Evolutionary conservation across 2,888 invertebrate genomes (phyloP).

Genomic region (Hololepta plana): DNA sequence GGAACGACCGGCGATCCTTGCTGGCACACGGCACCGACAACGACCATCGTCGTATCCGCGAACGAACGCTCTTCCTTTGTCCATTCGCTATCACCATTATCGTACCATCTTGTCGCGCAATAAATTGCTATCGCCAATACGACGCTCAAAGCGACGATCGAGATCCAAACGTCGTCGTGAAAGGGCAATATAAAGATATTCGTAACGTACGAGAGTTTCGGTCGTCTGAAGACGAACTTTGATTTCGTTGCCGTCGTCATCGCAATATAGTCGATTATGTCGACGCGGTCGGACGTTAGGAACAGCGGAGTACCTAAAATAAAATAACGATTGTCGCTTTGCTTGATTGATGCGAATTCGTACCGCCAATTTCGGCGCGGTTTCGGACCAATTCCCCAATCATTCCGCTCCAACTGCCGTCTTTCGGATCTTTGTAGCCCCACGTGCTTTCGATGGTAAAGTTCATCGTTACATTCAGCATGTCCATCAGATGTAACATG

Average conservation of each 20-base stretch:
- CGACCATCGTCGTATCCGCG: conserved; percentile 31
- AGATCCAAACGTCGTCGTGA: conserved; percentile 43
- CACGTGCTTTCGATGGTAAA: conserved; percentile 36
- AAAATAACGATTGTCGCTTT: conserved; percentile 1
- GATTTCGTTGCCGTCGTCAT: conserved; percentile 49
- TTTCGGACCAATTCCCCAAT: conserved; percentile 38
- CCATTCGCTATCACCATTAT: conserved; percentile 4
- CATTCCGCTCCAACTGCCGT: conserved; percentile 43
- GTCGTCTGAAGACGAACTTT: conserved; percentile 53
- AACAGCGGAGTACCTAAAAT: conserved; percentile 42
- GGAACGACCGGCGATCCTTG: conserved; percentile 39
- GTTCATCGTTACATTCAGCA: conserved; percentile 35
- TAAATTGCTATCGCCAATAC: conserved; percentile 26
- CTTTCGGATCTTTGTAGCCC: conserved; percentile 40
- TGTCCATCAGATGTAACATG: conserved; percentile 36
- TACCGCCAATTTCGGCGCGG: conserved; percentile 43
- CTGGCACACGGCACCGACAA: conserved; percentile 39
- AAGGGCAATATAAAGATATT: conserved; percentile 56
- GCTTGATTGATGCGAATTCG: conserved; percentile 1
- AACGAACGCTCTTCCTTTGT: no score
- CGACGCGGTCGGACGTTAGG: conserved; percentile 39
- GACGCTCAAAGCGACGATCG: conserved; percentile 29
- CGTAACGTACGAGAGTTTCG: conserved; percentile 48
- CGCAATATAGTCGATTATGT: conserved; percentile 44
- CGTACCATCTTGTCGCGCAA: conserved; percentile 27